phyloP scores from a whole-genome alignment of 2,888 invertebrate species.

The Drosophila barbarae region DNA sequence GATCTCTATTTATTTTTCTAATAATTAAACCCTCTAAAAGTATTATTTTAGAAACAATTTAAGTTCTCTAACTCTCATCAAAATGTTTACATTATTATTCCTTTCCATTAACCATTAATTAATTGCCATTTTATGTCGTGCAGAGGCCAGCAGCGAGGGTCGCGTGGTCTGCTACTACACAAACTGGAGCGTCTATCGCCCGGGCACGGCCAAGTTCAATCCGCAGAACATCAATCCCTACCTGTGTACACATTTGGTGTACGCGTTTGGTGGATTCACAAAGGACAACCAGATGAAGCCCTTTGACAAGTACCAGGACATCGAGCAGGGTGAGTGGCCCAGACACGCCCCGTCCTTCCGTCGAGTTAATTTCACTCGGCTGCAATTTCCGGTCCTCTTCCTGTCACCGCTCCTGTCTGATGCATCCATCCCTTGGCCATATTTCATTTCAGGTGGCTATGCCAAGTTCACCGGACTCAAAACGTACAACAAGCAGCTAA shows the following conservation, averaged over 20 bases:
- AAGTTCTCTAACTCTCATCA: not conserved
- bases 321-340: constrained; percentile 89
- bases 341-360: constrained; percentile 36
- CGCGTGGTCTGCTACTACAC: constrained; percentile 95
- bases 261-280: constrained; percentile 95
- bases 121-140: constrained; percentile 6
- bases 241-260: constrained; percentile 94
- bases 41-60: not conserved
- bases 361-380: constrained; percentile 35
- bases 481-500: constrained; percentile 94
- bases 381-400: constrained; percentile 49
- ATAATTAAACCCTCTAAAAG: not conserved
- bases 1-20: too few species aligned
- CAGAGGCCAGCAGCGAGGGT: constrained; percentile 81
- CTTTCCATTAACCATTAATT: not conserved
- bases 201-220: constrained; percentile 93
- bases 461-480: constrained; percentile 96
- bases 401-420: not conserved
- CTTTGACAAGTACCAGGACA: constrained; percentile 96
- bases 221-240: constrained; percentile 97
- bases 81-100: not conserved
- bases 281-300: constrained; percentile 94
- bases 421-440: constrained; percentile 1
- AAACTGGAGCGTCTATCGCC: constrained; percentile 95
- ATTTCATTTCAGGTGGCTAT: constrained; percentile 86